Percentiles rank a stretch among this genome's conserved stretches.
phyloP scores from a whole-genome alignment of 2,888 invertebrate genomes.

The Octodonta nipae region DNA sequence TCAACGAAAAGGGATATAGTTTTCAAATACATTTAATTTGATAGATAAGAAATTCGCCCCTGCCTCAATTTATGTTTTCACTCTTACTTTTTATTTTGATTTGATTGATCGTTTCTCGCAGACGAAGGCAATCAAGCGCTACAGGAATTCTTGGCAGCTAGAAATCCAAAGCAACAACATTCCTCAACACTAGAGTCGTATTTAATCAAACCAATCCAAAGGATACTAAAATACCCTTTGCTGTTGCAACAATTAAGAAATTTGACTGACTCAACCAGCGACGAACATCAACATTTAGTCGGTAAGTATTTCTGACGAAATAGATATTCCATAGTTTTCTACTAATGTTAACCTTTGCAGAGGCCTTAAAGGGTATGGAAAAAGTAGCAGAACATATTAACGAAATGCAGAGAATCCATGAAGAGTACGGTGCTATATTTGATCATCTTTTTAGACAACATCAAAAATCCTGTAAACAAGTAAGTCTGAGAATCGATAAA shows the following conservation, averaged over 20 bases:
- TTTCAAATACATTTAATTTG: too few relatives aligned
- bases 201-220: constrained; percentile 95
- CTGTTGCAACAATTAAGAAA: constrained; percentile 87
- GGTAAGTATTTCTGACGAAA: constrained; percentile 44
- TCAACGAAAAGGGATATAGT: too few relatives aligned
- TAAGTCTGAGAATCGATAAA: too few relatives aligned
- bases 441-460: constrained; percentile 93
- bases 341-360: constrained; percentile 39
- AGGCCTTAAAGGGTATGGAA: constrained; percentile 94
- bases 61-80: too few relatives aligned
- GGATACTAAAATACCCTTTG: constrained; percentile 93
- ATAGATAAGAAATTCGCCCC: too few relatives aligned
- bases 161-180: constrained; percentile 94
- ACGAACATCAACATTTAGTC: constrained; percentile 87
- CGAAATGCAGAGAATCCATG: constrained; percentile 98
- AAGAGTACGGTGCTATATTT: constrained; percentile 97
- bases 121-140: constrained; percentile 93
- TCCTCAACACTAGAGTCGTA: constrained; percentile 94
- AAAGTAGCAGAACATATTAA: constrained; percentile 98
- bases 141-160: constrained; percentile 85
- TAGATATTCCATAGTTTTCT: too few relatives aligned
- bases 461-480: constrained; percentile 85
- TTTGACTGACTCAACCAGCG: constrained; percentile 81
- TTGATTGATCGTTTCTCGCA: too few relatives aligned
- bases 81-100: too few relatives aligned